Percentiles rank a stretch among this genome's conserved stretches.
Evolutionary conservation across 2,888 invertebrate species (phyloP).

Genomic region (Mycalesis mineus): DNA sequence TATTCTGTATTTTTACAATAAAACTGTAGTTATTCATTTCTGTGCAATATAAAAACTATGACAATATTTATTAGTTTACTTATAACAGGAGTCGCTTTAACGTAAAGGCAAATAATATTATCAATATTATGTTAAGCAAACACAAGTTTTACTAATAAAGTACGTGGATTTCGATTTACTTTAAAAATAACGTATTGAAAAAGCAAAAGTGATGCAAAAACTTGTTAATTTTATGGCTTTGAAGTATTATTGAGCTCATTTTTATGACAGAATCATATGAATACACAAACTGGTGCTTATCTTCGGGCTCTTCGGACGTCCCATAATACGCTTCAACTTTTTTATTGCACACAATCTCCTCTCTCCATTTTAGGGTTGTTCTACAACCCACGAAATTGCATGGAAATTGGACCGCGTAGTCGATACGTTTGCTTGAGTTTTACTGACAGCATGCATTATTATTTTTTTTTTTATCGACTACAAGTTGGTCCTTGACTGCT

Average conservation of each 20-base stretch:
- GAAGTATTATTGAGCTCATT: conserved; percentile 48
- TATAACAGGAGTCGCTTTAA: too few species aligned
- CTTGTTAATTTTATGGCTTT: conserved; percentile 10
- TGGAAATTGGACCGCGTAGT: neutral
- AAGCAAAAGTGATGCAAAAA: neutral
- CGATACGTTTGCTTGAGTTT: too few species aligned
- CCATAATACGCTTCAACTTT: conserved; percentile 64
- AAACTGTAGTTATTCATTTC: too few species aligned
- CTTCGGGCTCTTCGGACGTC: conserved; percentile 50
- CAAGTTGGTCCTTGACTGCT: too few species aligned
- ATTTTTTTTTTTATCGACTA: too few species aligned
- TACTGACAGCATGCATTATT: too few species aligned
- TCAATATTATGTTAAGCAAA: too few species aligned
- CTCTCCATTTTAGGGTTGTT: conserved; percentile 30
- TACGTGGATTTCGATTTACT: neutral
- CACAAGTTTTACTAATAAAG: neutral
- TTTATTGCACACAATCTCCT: conserved; percentile 52
- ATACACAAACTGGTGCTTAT: conserved; percentile 59
- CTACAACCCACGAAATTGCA: neutral
- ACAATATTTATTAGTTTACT: too few species aligned
- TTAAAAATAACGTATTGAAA: neutral
- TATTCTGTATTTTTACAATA: too few species aligned
- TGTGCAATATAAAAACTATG: too few species aligned
- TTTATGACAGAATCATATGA: conserved; percentile 60
- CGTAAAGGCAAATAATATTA: too few species aligned